Conservation (phyloP, 37 sponge, comb jelly and placozoan genomes). For the Spongia lamella region DNA sequence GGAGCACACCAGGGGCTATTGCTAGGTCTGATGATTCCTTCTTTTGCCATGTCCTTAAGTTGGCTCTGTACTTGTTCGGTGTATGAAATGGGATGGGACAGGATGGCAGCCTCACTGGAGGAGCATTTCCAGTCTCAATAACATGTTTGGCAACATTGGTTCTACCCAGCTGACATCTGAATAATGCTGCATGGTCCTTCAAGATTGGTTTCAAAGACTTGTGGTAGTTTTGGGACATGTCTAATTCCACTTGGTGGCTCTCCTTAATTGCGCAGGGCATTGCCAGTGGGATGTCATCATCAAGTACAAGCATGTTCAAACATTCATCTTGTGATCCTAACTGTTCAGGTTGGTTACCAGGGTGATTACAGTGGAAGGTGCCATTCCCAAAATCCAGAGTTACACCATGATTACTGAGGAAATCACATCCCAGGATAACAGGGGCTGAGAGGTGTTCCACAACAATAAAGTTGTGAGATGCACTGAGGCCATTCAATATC, state of each 20-base stretch:
- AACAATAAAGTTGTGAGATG: background rate
- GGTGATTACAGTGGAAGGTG: no score
- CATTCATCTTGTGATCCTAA: no score
- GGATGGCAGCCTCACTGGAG: slow-evolving; percentile 8
- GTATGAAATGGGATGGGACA: slow-evolving; percentile 10
- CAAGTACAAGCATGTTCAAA: background rate
- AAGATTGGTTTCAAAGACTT: background rate
- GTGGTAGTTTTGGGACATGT: slow-evolving; percentile 10
- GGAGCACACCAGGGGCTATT: background rate
- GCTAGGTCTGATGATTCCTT: background rate
- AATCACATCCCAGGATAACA: background rate
- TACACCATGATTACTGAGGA: background rate
- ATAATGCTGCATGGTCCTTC: background rate
- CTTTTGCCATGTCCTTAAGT: slow-evolving; percentile 3
- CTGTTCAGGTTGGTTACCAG: no score
- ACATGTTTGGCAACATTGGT: slow-evolving; percentile 10
- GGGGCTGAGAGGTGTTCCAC: background rate
- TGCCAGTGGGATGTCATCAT: background rate
- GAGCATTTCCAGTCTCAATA: slow-evolving; percentile 10
- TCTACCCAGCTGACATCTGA: background rate
- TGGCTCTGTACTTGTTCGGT: background rate
- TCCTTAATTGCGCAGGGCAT: no score
- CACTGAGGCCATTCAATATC: background rate
- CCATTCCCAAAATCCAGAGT: no score
- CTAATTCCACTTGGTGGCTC: no score